Evolutionary conservation across 2,888 invertebrate genomes (phyloP), one percentile per base, ranked within the genome.

Genomic region (Drosophila tripunctata): DNA sequence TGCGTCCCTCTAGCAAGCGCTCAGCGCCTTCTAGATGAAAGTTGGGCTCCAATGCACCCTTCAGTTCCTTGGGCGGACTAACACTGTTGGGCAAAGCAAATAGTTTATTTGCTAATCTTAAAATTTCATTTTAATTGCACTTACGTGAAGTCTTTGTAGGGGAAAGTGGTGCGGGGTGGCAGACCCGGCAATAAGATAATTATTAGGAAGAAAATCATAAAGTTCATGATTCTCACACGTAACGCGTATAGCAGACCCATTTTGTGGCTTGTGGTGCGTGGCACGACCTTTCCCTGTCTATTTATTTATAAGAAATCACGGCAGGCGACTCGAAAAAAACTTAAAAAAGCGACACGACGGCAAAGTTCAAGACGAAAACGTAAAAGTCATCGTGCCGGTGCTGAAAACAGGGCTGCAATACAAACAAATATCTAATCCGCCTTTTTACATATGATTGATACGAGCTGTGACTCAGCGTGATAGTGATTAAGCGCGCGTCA

Each of bases 151-250:
- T 93, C 93, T 45, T 94, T 92, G 87, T 95, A 95, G 60, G 94
- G 93, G 50, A 92, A 92, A 57, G 90, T 89, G 4, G 94, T 93
- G 72, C 94, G 93, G 2, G 96, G 96, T 52, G 96, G 96, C 73
- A 96, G 89, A 87, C 95, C 95, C 27, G 96, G 96, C 75, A 96
- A 89, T 51, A 95, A 92, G 17, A 94, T 92, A 35, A 96, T 91
- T 35, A 94, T 84, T 52, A 93, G 89, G 63, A 93, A 92, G 86
- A 94, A 91, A 63, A 94, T 86, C 62, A 92, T 89, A 69, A 93
- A 91, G 83, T 92, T 92, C 63, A 93, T 86, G 44, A 92, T 78
- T 69, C 92, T 86, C 79, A 92, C 90, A 33, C 92, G 79, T 48
- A 93, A 74, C 64, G 87, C 86, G 74, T 92, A 92, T 44, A 93